These are phyloP conservation scores for Gambusia affinis DNA, from an alignment of 2,113 vertebrate genomes.

Conservation along the genomic window DNA sequence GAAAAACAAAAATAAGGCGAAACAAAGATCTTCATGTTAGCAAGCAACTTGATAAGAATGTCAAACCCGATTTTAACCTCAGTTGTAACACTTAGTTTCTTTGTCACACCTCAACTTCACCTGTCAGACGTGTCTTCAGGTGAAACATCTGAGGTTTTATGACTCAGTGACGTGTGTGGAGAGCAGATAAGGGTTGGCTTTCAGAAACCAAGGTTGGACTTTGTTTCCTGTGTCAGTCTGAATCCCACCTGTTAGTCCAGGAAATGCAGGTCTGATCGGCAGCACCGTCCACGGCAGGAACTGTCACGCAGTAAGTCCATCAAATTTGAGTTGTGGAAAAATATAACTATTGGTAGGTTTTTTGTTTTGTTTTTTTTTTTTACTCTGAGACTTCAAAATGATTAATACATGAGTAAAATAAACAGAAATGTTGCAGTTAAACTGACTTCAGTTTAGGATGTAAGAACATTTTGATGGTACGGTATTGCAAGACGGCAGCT, in stretches of 20 bases:
- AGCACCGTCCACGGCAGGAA: not conserved
- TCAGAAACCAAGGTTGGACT: constrained; percentile 42
- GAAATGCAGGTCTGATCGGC: constrained; percentile 50
- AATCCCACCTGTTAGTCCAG: constrained; percentile 56
- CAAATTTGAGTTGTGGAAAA: not conserved
- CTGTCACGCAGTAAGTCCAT: constrained; percentile 51
- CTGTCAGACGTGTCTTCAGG: not conserved
- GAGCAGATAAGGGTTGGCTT: constrained; percentile 36
- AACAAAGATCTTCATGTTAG: not conserved
- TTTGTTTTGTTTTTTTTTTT: not conserved
- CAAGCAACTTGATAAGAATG: not conserved
- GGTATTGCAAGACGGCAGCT: not conserved
- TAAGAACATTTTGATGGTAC: not conserved
- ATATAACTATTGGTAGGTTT: not conserved
- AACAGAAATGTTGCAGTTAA: not conserved
- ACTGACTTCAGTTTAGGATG: too few relatives aligned
- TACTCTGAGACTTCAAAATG: too few relatives aligned
- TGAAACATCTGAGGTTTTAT: not conserved
- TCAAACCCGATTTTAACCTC: not conserved
- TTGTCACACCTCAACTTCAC: not conserved
- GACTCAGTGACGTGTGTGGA: not conserved
- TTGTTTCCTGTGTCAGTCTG: constrained; percentile 52
- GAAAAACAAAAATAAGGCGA: not conserved
- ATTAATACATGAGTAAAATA: not conserved
- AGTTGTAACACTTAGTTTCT: not conserved